Base-by-base conservation (phyloP, 1,140 invertebrate genomes). In the Homalodisca vitripennis region DNA sequence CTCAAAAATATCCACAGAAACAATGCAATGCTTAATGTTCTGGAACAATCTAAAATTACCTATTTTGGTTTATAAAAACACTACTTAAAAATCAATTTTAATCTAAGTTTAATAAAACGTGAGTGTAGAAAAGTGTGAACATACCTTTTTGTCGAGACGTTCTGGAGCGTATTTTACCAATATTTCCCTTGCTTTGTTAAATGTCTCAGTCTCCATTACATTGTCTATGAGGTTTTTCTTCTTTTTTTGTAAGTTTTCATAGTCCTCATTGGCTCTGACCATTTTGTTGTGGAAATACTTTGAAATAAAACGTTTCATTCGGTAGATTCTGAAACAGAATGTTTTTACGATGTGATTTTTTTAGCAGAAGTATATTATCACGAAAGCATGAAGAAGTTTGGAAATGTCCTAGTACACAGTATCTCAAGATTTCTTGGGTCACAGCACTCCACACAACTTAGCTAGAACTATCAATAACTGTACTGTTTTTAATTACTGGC, bases 201-300 rank as follows among this genome's bases (percentile, higher is more conserved):
- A 99, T 1, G 95, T 98, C 82, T 98, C 97, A 55, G 89, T 98
- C 78, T 98, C 95, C 87, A 95, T 98, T 32, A 99, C 95, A 80
- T 96, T 90, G 77, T 98, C 95, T 53, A 99, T 82, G 74, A 98
- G 90, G 79, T 92, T 88, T 78, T 91, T 92, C 77, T 95, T 97
- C 74, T 94, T 87, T 68, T 87, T 86, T 73, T 88, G 84, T 76
- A 97, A 85, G 55, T 86, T 85, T 64, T 79, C 80, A 53, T 97
- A 81, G 79, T 90, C 91, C 71, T 86, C 83, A 80, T 90, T 87
- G 82, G 95, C 96, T 77, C 86, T 87, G 64, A 85, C 85, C 48
- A 97, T 86, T 80, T 92, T 90, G 78, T 90, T 85, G 72, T 90
- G 87, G 80, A 92, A 98, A 79, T 95, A 96, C 89, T 91, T 95